These are phyloP conservation scores for Aplysina aerophoba DNA, from an alignment of 37 sponge, comb jelly and placozoan genomes.

Conservation along the genomic window DNA sequence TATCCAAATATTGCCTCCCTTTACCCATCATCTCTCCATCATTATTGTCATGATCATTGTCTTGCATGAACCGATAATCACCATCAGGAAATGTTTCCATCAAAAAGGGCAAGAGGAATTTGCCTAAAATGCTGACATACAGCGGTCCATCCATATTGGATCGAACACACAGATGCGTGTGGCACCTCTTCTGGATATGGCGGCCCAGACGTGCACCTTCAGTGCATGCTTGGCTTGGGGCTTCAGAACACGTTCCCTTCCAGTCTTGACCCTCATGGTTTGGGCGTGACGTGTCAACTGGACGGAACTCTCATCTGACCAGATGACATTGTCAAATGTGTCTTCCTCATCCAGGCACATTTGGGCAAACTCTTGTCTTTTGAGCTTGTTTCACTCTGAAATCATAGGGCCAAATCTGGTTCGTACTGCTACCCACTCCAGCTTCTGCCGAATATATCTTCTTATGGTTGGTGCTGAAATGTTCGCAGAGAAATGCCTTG, in stretches of 20 bases:
- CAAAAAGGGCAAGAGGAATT: neutral
- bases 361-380: neutral
- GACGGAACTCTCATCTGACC: constrained; percentile 22
- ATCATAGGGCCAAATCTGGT: constrained; percentile 19
- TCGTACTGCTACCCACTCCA: constrained; percentile 3
- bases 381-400: neutral
- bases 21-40: no score
- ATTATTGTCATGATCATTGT: no score
- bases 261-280: neutral
- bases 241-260: neutral
- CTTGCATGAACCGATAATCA: constrained; percentile 10
- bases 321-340: constrained; percentile 9
- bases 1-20: no score
- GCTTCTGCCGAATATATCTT: neutral
- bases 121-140: neutral
- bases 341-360: neutral
- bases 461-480: neutral
- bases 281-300: neutral
- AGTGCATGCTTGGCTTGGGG: neutral
- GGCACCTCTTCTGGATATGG: neutral
- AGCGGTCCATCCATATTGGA: neutral
- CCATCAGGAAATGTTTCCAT: neutral
- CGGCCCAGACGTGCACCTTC: constrained; percentile 20
- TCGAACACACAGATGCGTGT: neutral
- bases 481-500: neutral